Evolutionary conservation across 1,140 invertebrate genomes (phyloP), one percentile per base, ranked within the genome.

Genomic region (Bombyx mandarina): DNA sequence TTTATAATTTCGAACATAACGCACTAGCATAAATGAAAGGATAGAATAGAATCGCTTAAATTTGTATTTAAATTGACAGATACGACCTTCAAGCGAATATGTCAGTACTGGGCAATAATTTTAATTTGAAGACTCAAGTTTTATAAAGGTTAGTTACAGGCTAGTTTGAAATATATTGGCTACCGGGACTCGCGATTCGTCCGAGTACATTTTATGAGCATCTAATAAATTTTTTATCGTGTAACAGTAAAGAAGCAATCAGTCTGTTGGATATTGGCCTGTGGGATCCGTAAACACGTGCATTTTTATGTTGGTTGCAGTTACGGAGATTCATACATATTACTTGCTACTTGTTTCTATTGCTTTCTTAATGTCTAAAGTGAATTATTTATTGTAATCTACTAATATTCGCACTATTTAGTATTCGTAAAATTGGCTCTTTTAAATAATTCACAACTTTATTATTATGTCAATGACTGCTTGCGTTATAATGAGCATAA

Each of bases 201-300:
- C 78, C 69, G 66, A 69, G 82, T 79, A 84, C 77, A 82, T 76
- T 86, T 86, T 86, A 84, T 73, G 77, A 69, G 68, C 75, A 75
- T 73, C 75, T 79, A 83, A 83, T 86, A 86, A 86, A 86, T 80
- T 63, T 80, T 84, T 86, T 86, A 86, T 84, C 73, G 79, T 86
- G 83, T 86, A 83, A 85, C 83, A 81, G 79, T 83, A 86, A 86
- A 86, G 83, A 83, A 84, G 83, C 83, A 86, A 86, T 86, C 83
- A 82, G 80, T 82, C 79, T 70, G 74, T 72, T 64, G 76, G 75
- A 82, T 86, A 84, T 86, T 84, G 81, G 79, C 71, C 74, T 76
- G 77, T 69, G 73, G 71, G 70, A 73, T 82, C 66, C 71, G 79
- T 86, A 86, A 84, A 86, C 81, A 86, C 75, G 79, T 82, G 77